phyloP scores from a whole-genome alignment of 2,113 vertebrate genomes.

The Zosterops japonicus region DNA sequence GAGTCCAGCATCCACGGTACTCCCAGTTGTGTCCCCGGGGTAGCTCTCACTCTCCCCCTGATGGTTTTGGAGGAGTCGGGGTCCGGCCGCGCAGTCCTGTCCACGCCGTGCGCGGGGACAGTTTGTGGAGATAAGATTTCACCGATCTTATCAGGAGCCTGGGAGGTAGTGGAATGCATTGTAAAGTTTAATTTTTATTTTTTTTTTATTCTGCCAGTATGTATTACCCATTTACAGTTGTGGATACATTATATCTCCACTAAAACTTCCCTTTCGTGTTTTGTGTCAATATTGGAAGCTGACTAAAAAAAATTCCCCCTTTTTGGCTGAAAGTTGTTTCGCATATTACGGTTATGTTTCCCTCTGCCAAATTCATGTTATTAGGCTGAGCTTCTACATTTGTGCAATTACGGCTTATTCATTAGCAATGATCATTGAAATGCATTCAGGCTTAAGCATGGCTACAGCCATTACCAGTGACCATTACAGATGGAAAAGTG shows the following conservation, averaged over 20 bases:
- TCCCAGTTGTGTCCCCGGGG: no score
- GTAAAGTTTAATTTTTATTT: not conserved
- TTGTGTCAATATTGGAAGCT: not conserved
- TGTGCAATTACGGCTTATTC: not conserved
- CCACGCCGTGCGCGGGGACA: not conserved
- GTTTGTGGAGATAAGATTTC: not conserved
- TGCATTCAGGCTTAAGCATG: not conserved
- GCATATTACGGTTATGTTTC: not conserved
- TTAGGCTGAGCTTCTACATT: not conserved
- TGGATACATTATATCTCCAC: not conserved
- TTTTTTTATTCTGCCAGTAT: not conserved
- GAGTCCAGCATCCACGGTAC: no score
- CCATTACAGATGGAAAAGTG: not conserved
- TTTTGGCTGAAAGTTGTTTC: not conserved
- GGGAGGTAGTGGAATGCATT: not conserved
- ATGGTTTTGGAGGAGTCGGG: not conserved
- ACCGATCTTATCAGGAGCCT: not conserved
- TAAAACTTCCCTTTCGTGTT: not conserved
- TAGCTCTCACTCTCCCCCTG: not conserved
- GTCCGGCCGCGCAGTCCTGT: rapidly evolving
- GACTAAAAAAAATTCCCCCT: not conserved
- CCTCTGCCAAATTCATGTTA: not conserved
- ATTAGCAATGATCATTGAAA: not conserved
- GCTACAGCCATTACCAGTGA: not conserved
- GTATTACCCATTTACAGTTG: not conserved